Evolutionary conservation across 2,797 vertebrate species (phyloP).

Genomic region (Eptatretus atami): DNA sequence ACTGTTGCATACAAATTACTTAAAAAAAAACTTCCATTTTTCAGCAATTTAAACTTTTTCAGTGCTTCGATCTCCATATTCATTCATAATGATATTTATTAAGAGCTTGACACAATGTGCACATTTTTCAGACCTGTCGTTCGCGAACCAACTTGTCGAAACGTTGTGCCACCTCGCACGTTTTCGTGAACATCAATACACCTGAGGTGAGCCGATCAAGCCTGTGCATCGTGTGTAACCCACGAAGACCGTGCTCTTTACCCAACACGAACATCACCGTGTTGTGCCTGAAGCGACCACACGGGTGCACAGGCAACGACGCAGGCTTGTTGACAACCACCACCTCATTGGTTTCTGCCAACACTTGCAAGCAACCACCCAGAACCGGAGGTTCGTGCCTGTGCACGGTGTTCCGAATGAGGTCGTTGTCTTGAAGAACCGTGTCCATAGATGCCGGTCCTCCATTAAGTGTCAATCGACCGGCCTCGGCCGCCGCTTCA

Average conservation of each 20-base stretch:
- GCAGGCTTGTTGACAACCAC: constrained; percentile 76
- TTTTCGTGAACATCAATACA: constrained; percentile 73
- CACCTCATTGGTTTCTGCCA: constrained; percentile 42
- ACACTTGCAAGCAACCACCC: constrained; percentile 24
- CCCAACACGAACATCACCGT: constrained; percentile 84
- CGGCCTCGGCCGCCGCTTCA: constrained; percentile 26
- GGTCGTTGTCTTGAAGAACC: constrained; percentile 48
- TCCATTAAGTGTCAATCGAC: constrained; percentile 54
- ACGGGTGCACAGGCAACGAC: constrained; percentile 76
- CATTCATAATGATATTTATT: too few species aligned
- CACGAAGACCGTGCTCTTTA: constrained; percentile 43
- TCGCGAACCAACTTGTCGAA: constrained; percentile 61
- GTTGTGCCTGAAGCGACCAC: constrained; percentile 84
- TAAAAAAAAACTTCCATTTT: too few species aligned
- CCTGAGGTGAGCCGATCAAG: constrained; percentile 78
- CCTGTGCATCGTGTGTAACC: constrained; percentile 58
- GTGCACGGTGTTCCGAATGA: constrained; percentile 52
- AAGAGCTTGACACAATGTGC: too few species aligned
- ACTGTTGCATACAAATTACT: too few species aligned
- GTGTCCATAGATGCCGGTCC: constrained; percentile 11
- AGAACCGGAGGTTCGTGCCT: constrained; percentile 62
- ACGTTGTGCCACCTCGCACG: constrained; percentile 34
- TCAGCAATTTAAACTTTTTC: too few species aligned
- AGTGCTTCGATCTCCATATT: too few species aligned
- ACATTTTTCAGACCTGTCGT: constrained; percentile 22